phyloP scores from a whole-genome alignment of 2,888 invertebrate species.

The Meta bourneti region DNA sequence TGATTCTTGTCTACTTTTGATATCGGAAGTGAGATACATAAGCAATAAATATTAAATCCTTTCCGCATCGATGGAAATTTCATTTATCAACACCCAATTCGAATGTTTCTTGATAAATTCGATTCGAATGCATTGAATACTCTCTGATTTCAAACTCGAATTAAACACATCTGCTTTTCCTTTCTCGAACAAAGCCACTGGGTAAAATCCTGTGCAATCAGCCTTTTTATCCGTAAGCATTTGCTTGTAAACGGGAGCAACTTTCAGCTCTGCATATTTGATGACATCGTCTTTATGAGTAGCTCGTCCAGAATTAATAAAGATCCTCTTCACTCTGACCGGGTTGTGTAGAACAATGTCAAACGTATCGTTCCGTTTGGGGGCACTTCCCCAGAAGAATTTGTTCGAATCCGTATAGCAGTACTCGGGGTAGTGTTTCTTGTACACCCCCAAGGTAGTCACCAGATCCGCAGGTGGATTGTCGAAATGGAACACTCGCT shows the following conservation, averaged over 20 bases:
- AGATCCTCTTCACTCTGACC: slow-evolving; percentile 78
- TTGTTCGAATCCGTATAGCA: slow-evolving; percentile 80
- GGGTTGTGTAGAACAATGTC: slow-evolving; percentile 80
- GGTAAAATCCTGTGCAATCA: slow-evolving; percentile 78
- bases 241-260: slow-evolving; percentile 77
- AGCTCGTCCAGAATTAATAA: slow-evolving; percentile 79
- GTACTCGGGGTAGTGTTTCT: slow-evolving; percentile 79
- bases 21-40: no score
- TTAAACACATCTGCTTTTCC: slow-evolving; percentile 79
- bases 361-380: slow-evolving; percentile 79
- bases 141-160: slow-evolving; percentile 77
- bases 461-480: slow-evolving; percentile 80
- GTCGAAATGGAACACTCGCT: slow-evolving; percentile 78
- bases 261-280: slow-evolving; percentile 79
- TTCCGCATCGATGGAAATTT: slow-evolving; percentile 79
- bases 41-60: neutral
- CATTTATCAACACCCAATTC: slow-evolving; percentile 81
- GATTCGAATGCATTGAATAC: slow-evolving; percentile 80
- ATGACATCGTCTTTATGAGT: slow-evolving; percentile 79
- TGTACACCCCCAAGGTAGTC: slow-evolving; percentile 80
- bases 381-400: slow-evolving; percentile 81
- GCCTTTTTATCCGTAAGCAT: slow-evolving; percentile 77
- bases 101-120: slow-evolving; percentile 79
- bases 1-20: no score
- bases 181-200: slow-evolving; percentile 78